A percentile compares a stretch with the other conserved stretches of the same genome.
phyloP scores from a whole-genome alignment of 2,888 invertebrate species.

The Ophion ventricosus region DNA sequence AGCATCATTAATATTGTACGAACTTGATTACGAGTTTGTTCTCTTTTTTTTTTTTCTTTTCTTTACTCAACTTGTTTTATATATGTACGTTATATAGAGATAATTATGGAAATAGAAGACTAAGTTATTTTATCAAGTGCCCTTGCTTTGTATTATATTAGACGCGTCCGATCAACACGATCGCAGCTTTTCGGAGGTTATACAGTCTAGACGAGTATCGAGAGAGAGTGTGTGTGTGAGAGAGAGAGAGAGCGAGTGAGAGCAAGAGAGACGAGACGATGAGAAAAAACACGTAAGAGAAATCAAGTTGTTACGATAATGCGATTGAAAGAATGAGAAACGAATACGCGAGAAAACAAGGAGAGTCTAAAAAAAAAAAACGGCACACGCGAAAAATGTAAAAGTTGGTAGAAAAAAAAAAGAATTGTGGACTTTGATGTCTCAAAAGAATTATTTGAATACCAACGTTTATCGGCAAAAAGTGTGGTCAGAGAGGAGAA shows the following conservation, averaged over 20 bases:
- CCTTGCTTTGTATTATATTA: slow-evolving; percentile 86
- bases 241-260: background rate
- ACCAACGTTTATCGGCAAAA: slow-evolving; percentile 60
- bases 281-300: slow-evolving; percentile 48
- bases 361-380: slow-evolving; percentile 46
- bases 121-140: slow-evolving; percentile 87
- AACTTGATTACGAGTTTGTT: slow-evolving; percentile 76
- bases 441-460: slow-evolving; percentile 38
- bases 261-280: slow-evolving; percentile 29
- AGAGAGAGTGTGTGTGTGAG: slow-evolving; percentile 4
- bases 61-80: slow-evolving; percentile 82
- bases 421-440: slow-evolving; percentile 48
- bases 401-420: slow-evolving; percentile 47
- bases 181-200: slow-evolving; percentile 79
- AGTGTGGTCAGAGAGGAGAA: slow-evolving; percentile 80
- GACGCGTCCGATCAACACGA: slow-evolving; percentile 79
- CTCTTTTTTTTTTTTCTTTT: slow-evolving; percentile 49
- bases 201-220: slow-evolving; percentile 38
- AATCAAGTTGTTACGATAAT: slow-evolving; percentile 63
- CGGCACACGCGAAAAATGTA: slow-evolving; percentile 51
- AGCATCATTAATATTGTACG: slow-evolving; percentile 78
- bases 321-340: slow-evolving; percentile 74
- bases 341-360: slow-evolving; percentile 58
- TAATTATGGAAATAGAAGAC: slow-evolving; percentile 84
- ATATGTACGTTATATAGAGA: slow-evolving; percentile 83